Evolutionary conservation across 2,113 vertebrate genomes (phyloP), one percentile per base, ranked within the genome.

Genomic region (Stigmatopora argus): DNA sequence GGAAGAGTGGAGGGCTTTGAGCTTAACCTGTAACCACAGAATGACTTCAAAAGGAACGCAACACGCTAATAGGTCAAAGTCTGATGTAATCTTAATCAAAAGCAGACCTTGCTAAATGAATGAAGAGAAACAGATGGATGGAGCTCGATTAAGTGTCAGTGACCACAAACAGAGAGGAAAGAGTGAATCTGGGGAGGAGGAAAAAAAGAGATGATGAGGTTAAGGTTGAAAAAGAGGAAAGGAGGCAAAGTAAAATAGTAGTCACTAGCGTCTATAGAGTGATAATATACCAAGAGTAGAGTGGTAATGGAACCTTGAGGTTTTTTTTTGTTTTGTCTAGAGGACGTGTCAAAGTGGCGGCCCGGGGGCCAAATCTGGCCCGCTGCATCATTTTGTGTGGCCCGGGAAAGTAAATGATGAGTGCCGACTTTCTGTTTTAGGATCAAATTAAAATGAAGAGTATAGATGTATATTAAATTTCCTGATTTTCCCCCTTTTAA

Each of bases 71-170:
- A 87, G 87, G 85, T 89, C 85, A 89, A 88, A 89, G 85, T 84
- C 85, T 89, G 86, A 87, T 89, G 86, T 89, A 87, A 87, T 86
- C 86, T 86, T 88, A 89, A 89, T 86, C 64, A 49, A 79, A 86
- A 86, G 56, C 88, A 89, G 86, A 21, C 60, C 45, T 8, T 71
- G 80, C 79, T 80, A 86, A 88, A 86, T 69, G 82, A 87, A 79
- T 88, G 83, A 87, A 88, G 87, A 88, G 84, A 89, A 89, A 88
- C 88, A 87, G 88, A 89, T 88, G 86, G 85, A 86, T 77, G 72
- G 77, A 64, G 77, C 75, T 82, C 83, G 86, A 88, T 88, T 88
- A 87, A 85, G 83, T 88, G 86, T 83, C 86, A 85, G 79, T 85
- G 85, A 86, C 86, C 85, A 89, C 85, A 87, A 88, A 87, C 88